Base-by-base conservation (phyloP, 2,888 invertebrate species). In the Adelphocoris suturalis region DNA sequence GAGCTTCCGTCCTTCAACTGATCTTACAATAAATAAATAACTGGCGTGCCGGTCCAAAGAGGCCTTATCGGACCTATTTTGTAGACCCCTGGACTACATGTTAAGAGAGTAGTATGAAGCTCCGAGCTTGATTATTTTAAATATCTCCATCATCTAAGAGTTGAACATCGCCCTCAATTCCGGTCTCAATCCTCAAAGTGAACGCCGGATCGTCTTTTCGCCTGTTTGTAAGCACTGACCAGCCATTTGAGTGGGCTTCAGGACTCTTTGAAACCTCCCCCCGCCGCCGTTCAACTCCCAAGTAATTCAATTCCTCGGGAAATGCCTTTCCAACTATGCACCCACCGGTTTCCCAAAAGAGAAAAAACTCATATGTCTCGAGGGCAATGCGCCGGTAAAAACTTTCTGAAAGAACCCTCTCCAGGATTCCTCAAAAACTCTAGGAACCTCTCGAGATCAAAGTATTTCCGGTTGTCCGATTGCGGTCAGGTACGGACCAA, bases 401-500 rank as follows among this genome's bases (percentile, higher is more conserved):
- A 37, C 85, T 61, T 37, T 28, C 19, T 14, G 14, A 11, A 52
- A 28, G 28, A 16, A 11, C 12, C 16, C 27, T 47, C 14, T 47
- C 19, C 61, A 47, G 78, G 61, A 12, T 57, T 37, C 48, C 68
- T 75, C 75, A 68, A 81, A 76, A 88, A 23, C 47, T 89, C 75
- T 52, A 28, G 14, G n/a, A 28, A 16, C 37, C 81, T 48, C 68
- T 23, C 37, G 52, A 87, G 46, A 80, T 55, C 52, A 81, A 89
- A 81, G 81, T 12, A 57, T 81, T 61, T 46, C 48, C 55, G 80
- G 82, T 55, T 46, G 47, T 55, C 88, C 88, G 80, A 52, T 81
- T 61, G 80, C 81, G 89, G 89, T 89, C 89, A 89, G 81, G 81
- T 80, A 81, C 16, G 47, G 47, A 88, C 28, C 61, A 68, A 86